Evolutionary conservation across 2,888 invertebrate genomes (phyloP).

Genomic region (Tenthredo notha): DNA sequence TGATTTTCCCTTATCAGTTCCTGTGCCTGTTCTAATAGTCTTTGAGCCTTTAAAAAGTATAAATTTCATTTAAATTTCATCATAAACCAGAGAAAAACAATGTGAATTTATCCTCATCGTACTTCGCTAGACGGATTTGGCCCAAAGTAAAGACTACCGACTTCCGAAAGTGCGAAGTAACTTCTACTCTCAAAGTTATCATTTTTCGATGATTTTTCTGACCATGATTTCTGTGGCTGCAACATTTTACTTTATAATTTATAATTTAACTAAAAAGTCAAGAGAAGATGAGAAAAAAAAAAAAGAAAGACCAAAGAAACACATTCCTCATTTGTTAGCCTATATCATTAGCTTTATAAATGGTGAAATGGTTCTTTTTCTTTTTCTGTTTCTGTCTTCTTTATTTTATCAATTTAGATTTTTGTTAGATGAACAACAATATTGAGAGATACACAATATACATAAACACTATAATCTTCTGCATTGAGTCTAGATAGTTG

Average conservation of each 20-base stretch:
- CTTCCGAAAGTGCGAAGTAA: constrained; percentile 32
- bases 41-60: constrained; percentile 30
- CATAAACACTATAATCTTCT: constrained; percentile 38
- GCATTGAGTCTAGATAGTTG: neutral
- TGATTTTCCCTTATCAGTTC: constrained; percentile 28
- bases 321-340: neutral
- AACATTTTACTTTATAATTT: neutral
- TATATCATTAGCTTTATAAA: neutral
- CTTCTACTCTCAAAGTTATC: neutral
- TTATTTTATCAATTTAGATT: constrained; percentile 23
- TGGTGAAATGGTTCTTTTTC: neutral
- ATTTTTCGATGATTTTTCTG: neutral
- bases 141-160: constrained; percentile 47
- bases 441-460: constrained; percentile 41
- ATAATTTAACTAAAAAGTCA: neutral
- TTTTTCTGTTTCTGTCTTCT: constrained; percentile 2
- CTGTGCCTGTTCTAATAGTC: constrained; percentile 43
- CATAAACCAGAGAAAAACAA: neutral
- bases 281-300: neutral
- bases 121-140: constrained; percentile 40
- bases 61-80: neutral
- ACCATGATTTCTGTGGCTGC: neutral
- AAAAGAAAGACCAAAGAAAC: constrained; percentile 1
- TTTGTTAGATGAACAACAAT: constrained; percentile 16
- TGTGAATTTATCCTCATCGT: neutral